Base-by-base conservation (phyloP, 2,797 vertebrate species). In the Xiphorhynchus erythropygius region DNA sequence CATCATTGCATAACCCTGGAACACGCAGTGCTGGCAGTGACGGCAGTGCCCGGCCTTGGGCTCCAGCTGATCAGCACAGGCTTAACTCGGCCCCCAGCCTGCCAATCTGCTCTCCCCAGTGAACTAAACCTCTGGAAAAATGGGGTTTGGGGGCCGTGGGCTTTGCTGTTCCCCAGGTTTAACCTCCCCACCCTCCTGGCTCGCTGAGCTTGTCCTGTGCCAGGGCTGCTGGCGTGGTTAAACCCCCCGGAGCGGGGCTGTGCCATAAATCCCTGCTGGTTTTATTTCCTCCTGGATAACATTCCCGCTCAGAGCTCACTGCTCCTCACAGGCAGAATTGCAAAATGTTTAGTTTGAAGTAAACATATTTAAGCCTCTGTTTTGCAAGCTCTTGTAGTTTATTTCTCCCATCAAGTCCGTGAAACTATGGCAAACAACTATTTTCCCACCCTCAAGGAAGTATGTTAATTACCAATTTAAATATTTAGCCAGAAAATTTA, bases 201-300 rank as follows among this genome's bases (percentile, higher is more conserved):
- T 69, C 24, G 57, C 32, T 2, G 17, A n/a, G 69, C 57, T 6
- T 39, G 18, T 67, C n/a, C 76, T 13, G 59, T n/a, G 60, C 64
- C 22, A 18, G 74, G 19, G 63, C 44, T 69, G 49, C 75, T 10
- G 3, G 37, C 2, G 2, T 10, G 42, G 7, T 17, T 13, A 10
- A 62, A n/a, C 13, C 27, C 77, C n/a, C 33, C 2, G 7, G 13
- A 11, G 63, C 1, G 2, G 23, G n/a, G 59, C 79, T 0, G 15
- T 14, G 64, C 75, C 70, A 5, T 10, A 14, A 83, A 55, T 62
- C 75, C 87, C 35, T 4, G 1, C 27, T 10, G 73, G 3, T 7
- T 80, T 85, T 10, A 13, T 63, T 89, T 56, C 81, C 74, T 78
- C 74, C 53, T 1, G 50, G 63, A 28, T 25, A 12, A 0, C 3